Evolutionary conservation across 2,797 vertebrate genomes (phyloP), one percentile per base, ranked within the genome.

Genomic region (Tragelaphus oryx): DNA sequence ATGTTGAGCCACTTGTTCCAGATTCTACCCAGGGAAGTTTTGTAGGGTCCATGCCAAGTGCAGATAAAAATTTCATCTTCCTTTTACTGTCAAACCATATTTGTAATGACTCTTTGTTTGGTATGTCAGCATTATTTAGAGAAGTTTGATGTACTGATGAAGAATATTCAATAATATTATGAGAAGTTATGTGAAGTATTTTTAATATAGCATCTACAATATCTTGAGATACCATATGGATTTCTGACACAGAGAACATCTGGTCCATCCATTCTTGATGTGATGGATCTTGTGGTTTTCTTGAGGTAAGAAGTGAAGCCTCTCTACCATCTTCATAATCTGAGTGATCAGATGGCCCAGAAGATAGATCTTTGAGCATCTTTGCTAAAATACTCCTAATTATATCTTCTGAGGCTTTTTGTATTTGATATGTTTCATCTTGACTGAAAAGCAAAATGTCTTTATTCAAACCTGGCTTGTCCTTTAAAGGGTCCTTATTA

Each of bases 361-460:
- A 89, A 80, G 44, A n/a, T 37, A 82, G 30, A 28, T 83, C 89
- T 96, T 92, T 87, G 71, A 96, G 30, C 1, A 86, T 50, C 75
- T 96, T 26, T 81, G 60, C 26, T 82, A 96, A 87, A 96, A 75
- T 94, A 90, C 9, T 84, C 88, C 17, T 59, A 79, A 95, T 41
- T 79, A 92, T 62, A 17, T 74, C 81, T 62, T 95, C 82, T 48
- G 94, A 94, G 30, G 68, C 12, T 78, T 87, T 95, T 92, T 93
- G 46, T 96, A 90, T 95, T 85, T 95, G 80, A 55, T 88, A 18
- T 10, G 52, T 92, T 95, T 94, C 59, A 68, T 93, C 37, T 76
- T 95, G 41, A 20, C 60, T 89, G 7, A 92, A 96, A 93, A 85
- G 22, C 41, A 44, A 84, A 74, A 26, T 57, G 24, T 83, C 74